Base-by-base conservation (phyloP, 2,888 invertebrate genomes). In the Morpho deidamia region DNA sequence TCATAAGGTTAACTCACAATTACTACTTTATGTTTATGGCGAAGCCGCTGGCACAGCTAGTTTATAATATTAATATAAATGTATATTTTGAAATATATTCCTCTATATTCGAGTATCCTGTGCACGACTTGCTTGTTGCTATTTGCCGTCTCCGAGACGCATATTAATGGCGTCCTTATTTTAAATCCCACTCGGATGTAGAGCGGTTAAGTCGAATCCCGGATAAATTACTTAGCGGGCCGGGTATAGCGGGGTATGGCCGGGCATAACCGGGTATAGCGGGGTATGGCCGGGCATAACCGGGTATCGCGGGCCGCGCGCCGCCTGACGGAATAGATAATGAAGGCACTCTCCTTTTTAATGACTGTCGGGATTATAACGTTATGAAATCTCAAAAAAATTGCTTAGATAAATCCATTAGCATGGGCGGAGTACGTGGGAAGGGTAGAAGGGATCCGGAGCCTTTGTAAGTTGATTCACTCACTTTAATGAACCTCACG, bases 151-250 rank as follows among this genome's bases (percentile, higher is more conserved):
- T 70, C 68, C 72, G 72, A 65, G 66, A 77, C 79, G 81, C 78
- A 79, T 80, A 82, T 81, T 81, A 81, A 82, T 81, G 76, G 68
- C 68, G 72, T 76, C 76, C 74, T 82, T 80, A 81, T 76, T 81
- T 80, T 78, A 80, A 78, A 78, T 78, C 79, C 77, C 66, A 68
- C 63, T 56, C 64, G 71, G 76, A 72, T 75, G 74, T 73, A 67
- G 72, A 74, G 76, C 70, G 79, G 78, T 79, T 77, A 72, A 78
- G 75, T 76, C 74, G 75, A 77, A 81, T 72, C 78, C 76, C 72
- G 78, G 83, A 76, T 82, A 78, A 82, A 83, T 83, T 81, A 81
- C 78, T 79, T 74, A 76, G 74, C 69, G 70, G 67, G 63, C 57
- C 57, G 68, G 67, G 62, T 60, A 61, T 39, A 55, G 33, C 45